Conservation (phyloP, 2,113 vertebrate species). For the Crotalus horridus region DNA sequence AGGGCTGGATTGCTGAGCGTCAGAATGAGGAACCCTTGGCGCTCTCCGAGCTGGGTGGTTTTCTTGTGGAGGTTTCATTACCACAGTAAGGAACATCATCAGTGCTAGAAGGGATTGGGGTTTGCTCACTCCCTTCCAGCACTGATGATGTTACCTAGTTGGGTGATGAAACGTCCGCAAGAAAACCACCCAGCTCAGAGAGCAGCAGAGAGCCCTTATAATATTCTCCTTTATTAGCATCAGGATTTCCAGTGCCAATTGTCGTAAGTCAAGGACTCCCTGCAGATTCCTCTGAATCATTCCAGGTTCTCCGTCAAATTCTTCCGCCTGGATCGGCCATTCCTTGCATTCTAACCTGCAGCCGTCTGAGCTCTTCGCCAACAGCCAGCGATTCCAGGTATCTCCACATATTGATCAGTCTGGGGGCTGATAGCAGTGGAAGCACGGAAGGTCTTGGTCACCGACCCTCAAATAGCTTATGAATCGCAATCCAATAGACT, state of each 20-base stretch:
- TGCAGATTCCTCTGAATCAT: neutral
- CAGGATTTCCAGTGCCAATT: neutral
- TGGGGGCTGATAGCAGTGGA: constrained; percentile 79
- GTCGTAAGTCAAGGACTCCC: neutral
- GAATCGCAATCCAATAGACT: constrained; percentile 98
- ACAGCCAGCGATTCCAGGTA: constrained; percentile 73
- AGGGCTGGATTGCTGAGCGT: no score
- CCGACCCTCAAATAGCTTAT: constrained; percentile 98
- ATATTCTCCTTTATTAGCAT: neutral
- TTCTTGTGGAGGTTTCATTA: no score
- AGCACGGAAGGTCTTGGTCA: constrained; percentile 79
- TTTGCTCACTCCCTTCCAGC: no score
- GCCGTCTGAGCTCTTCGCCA: constrained; percentile 65
- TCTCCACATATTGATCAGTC: constrained; percentile 86
- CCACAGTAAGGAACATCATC: no score
- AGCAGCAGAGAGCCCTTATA: no score
- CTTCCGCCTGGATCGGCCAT: neutral
- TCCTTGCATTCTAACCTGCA: neutral
- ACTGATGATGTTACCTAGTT: no score
- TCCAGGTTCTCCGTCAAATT: neutral
- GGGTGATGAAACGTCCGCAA: no score
- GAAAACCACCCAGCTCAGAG: no score
- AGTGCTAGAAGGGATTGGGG: no score
- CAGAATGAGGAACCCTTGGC: no score
- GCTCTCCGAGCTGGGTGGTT: no score